Base-by-base conservation (phyloP, 1,140 invertebrate genomes). In the Drosophila suzukii region DNA sequence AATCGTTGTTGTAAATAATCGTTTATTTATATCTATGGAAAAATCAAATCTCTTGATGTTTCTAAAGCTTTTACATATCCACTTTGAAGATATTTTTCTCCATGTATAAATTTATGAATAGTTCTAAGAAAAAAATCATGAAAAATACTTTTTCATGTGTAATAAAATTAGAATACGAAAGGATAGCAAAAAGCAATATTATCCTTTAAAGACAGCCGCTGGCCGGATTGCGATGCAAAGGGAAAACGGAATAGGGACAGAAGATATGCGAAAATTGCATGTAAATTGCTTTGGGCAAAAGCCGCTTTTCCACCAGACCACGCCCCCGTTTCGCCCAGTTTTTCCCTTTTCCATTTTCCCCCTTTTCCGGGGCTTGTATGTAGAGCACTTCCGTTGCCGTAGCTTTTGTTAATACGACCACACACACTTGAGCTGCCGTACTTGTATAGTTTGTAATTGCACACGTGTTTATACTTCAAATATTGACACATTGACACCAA, bases 401-500 rank as follows among this genome's bases (percentile, higher is more conserved):
- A 32, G 71, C 60, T 84, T 51, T 65, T 83, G 79, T 70, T 78
- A 39, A 51, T 46, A 72, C 58, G 53, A 53, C 54, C 54, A 57
- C 61, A 51, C 59, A 60, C 56, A 47, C 49, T 32, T 32, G 51
- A 70, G 67, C 11, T 11, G 34, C 12, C 8, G 60, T 66, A 50
- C 75, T 70, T 82, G 65, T 82, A 75, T 76, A 59, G 79, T 68
- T 88, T 86, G 79, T 89, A 88, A 88, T 89, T 89, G 80, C 83
- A 79, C 67, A 84, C 83, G 80, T 89, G 84, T 88, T 78, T 89
- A 89, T 80, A 80, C 76, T 77, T 89, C 63, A 80, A 66, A 74
- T 76, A 89, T 83, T 88, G 83, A 88, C 84, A 83, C 67, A 89
- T 89, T 89, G 83, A 89, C 84, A 83, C 66, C 81, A 85, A 85